Percentiles rank a stretch among this genome's conserved stretches.
Conservation (phyloP, 2,113 vertebrate genomes). For the Calidris pugnax region DNA sequence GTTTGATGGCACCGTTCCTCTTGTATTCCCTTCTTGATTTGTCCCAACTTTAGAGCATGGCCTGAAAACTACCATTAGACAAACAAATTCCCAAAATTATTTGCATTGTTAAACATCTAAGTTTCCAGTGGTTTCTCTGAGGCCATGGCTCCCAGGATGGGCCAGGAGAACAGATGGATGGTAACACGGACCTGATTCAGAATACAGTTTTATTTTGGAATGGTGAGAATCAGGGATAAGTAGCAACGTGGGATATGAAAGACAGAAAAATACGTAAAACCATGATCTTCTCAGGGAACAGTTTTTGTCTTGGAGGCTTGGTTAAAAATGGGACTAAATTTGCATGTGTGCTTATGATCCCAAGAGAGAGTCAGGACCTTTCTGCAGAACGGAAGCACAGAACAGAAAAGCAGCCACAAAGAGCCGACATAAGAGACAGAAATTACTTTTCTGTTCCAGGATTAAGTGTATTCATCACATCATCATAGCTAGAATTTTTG, state of each 20-base stretch:
- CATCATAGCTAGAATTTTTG: slow-evolving; percentile 33
- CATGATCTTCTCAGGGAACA: background rate
- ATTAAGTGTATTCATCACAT: slow-evolving; percentile 16
- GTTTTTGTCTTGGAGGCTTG: background rate
- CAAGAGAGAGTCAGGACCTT: background rate
- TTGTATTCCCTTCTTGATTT: background rate
- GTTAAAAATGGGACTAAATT: background rate
- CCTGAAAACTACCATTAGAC: background rate
- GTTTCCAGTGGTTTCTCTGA: background rate
- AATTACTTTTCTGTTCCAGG: slow-evolving; percentile 9
- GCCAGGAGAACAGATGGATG: background rate
- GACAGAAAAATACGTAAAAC: background rate
- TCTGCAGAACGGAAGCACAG: background rate
- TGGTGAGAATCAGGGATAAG: background rate
- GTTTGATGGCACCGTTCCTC: background rate
- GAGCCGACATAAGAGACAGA: background rate
- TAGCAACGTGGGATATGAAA: background rate
- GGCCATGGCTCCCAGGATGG: background rate
- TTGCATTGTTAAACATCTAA: background rate
- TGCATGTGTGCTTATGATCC: background rate
- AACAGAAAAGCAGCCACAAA: background rate
- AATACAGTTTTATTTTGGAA: background rate
- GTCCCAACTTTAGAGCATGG: background rate
- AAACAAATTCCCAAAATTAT: background rate
- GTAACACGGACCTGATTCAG: background rate